Percentiles rank a stretch among this genome's conserved stretches.
These are phyloP conservation scores for Bombus fervidus DNA, from an alignment of 1,140 invertebrate species.

Conservation along the genomic window DNA sequence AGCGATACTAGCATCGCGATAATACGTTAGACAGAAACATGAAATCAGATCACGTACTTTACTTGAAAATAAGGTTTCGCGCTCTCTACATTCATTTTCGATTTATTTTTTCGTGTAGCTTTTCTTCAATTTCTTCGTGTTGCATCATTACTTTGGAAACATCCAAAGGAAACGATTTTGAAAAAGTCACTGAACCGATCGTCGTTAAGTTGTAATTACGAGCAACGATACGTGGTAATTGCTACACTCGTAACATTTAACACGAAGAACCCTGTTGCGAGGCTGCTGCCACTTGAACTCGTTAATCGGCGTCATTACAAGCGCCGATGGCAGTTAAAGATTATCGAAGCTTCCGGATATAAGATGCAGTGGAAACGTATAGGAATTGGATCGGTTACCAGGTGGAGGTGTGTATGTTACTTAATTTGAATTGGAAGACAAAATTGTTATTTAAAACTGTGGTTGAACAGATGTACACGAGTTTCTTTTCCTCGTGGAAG, in stretches of 20 bases:
- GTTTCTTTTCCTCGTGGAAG: neutral
- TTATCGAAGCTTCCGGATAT: slow-evolving; percentile 38
- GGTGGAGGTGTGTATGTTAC: neutral
- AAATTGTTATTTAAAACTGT: neutral
- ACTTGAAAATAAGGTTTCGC: neutral
- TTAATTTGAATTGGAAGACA: neutral
- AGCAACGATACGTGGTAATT: slow-evolving; percentile 32
- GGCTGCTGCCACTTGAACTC: slow-evolving; percentile 13
- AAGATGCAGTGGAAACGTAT: neutral
- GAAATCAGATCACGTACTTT: neutral
- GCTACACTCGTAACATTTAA: slow-evolving; percentile 10
- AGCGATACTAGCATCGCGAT: neutral
- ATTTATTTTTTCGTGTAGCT: neutral
- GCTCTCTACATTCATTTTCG: neutral
- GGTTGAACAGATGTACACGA: neutral
- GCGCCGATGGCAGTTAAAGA: slow-evolving; percentile 34
- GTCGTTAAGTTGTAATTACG: slow-evolving; percentile 20
- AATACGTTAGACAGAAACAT: neutral
- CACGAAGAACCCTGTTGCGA: slow-evolving; percentile 18
- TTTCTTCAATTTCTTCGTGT: neutral
- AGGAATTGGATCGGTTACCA: slow-evolving; percentile 1
- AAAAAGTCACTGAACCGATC: neutral
- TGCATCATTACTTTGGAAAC: neutral
- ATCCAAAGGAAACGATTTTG: neutral
- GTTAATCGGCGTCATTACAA: slow-evolving; percentile 43